Evolutionary conservation across 37 sponge, comb jelly and placozoan species (phyloP).

Genomic region (Hexactinellida sp.): DNA sequence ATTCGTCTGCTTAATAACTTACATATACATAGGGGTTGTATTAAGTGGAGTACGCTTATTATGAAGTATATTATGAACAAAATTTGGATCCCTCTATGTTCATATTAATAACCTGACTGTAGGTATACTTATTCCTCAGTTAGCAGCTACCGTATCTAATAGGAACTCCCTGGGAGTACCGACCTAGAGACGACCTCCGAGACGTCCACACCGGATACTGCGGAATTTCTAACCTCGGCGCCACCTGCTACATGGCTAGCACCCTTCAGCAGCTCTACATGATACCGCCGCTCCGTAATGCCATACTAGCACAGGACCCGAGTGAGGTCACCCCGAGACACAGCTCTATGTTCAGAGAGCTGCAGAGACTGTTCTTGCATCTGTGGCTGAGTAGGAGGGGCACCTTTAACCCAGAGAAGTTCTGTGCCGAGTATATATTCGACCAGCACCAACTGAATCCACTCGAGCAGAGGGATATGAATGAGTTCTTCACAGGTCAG

Average conservation of each 20-base stretch:
- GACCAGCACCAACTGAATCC: constrained; percentile 20
- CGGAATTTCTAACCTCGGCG: constrained; percentile 26
- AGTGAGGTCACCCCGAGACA: neutral
- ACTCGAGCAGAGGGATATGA: constrained; percentile 26
- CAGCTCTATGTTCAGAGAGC: constrained; percentile 11
- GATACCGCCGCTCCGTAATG: constrained; percentile 18
- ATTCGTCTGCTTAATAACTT: no score
- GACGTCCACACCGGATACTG: neutral
- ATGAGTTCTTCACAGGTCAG: constrained; percentile 25
- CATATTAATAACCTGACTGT: neutral
- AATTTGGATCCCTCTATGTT: no score
- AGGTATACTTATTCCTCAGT: neutral
- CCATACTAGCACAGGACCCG: neutral
- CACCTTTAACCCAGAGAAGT: neutral
- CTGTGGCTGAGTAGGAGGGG: neutral
- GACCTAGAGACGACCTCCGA: constrained; percentile 1
- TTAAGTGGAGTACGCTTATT: no score
- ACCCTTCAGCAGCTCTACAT: constrained; percentile 26
- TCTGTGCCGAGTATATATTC: constrained; percentile 14
- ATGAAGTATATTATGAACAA: no score
- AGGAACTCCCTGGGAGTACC: constrained; percentile 12
- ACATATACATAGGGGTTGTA: no score
- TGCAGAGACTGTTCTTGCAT: constrained; percentile 19
- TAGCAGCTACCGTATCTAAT: neutral
- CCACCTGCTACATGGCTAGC: constrained; percentile 30